phyloP scores from a whole-genome alignment of 2,888 invertebrate genomes.

The Dugesia japonica region DNA sequence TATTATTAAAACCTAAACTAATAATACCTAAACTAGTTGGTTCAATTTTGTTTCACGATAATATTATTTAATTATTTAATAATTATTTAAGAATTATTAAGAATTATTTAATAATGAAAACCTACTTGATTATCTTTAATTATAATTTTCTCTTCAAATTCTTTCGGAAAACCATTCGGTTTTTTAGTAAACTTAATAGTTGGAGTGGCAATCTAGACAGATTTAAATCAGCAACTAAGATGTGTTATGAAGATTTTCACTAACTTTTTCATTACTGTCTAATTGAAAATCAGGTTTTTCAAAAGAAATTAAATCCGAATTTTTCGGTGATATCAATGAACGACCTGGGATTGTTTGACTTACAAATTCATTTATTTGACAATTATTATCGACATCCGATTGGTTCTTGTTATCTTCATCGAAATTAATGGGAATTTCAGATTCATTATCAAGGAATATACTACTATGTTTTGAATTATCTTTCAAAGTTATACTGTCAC shows the following conservation, averaged over 20 bases:
- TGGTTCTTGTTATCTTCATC: background rate
- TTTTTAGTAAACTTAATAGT: background rate
- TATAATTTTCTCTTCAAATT: background rate
- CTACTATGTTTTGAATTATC: background rate
- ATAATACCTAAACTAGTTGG: no score
- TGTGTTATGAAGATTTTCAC: background rate
- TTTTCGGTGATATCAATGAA: no score
- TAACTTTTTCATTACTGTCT: background rate
- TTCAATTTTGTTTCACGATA: no score
- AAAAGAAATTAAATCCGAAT: background rate
- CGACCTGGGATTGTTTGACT: background rate
- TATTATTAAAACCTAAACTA: no score
- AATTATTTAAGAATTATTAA: no score
- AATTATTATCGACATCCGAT: background rate
- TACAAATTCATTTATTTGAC: background rate
- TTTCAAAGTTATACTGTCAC: background rate
- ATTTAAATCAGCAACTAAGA: background rate
- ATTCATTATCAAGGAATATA: no score
- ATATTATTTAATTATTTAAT: no score
- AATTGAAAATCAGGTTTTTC: background rate
- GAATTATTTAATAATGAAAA: no score
- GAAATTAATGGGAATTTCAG: background rate
- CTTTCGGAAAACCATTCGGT: background rate
- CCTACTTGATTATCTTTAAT: background rate
- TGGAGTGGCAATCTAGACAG: background rate